phyloP scores from a whole-genome alignment of 2,113 vertebrate genomes.

The Phycodurus eques region DNA sequence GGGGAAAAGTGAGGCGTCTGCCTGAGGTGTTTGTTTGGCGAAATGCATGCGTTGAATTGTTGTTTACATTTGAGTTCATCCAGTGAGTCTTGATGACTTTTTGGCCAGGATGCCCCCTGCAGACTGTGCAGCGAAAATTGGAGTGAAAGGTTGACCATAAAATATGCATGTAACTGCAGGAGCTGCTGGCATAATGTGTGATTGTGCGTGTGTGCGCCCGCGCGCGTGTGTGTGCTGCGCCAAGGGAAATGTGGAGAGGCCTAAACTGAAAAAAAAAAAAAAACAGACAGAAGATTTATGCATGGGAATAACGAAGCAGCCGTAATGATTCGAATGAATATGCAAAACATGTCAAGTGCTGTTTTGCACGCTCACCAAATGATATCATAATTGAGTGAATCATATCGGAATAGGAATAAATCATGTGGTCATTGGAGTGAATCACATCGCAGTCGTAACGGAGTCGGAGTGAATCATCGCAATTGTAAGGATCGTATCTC shows the following conservation, averaged over 20 bases:
- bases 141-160: constrained; percentile 73
- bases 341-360: not conserved
- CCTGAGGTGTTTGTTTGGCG: not conserved
- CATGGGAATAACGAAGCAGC: constrained; percentile 17
- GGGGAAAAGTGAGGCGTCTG: not conserved
- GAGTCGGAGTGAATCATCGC: too few relatives aligned
- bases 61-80: not conserved
- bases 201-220: constrained; percentile 12
- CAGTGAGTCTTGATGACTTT: constrained; percentile 39
- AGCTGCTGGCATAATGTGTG: constrained; percentile 26
- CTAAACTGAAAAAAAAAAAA: constrained; percentile 4
- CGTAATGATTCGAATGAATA: constrained; percentile 24
- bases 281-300: constrained; percentile 29
- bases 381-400: not conserved
- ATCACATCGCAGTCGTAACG: too few relatives aligned
- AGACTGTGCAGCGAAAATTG: constrained; percentile 50
- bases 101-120: constrained; percentile 56
- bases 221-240: not conserved
- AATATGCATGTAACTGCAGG: constrained; percentile 68
- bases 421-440: not conserved
- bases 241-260: not conserved
- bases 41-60: not conserved
- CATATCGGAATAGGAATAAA: not conserved
- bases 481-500: too few relatives aligned
- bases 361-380: not conserved